A percentile compares a stretch with the other conserved stretches of the same genome.
Evolutionary conservation across 2,797 vertebrate genomes (phyloP).

Genomic region (Pseudochirops corinnae): DNA sequence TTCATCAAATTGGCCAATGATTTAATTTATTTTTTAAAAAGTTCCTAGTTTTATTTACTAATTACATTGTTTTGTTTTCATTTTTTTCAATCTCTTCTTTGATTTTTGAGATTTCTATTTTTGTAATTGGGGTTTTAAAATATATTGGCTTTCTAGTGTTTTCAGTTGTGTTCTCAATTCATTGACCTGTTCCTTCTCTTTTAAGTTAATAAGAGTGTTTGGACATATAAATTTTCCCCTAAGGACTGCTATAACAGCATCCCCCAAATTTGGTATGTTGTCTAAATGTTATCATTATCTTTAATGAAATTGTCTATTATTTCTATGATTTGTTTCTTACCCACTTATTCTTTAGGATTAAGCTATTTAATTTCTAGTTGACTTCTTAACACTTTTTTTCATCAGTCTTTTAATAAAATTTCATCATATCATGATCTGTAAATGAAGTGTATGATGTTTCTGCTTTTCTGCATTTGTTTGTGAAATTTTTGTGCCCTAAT

Average conservation of each 20-base stretch:
- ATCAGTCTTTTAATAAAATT: neutral
- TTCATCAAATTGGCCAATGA: neutral
- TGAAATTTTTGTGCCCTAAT: neutral
- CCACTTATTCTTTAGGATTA: neutral
- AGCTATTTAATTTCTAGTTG: neutral
- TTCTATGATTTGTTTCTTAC: neutral
- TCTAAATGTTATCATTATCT: neutral
- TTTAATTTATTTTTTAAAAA: neutral
- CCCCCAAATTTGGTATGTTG: neutral
- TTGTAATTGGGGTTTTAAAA: neutral
- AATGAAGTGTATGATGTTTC: neutral
- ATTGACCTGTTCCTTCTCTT: neutral
- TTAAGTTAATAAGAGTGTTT: neutral
- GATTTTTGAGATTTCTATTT: neutral
- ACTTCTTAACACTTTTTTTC: neutral
- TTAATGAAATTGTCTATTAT: neutral
- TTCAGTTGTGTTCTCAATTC: neutral
- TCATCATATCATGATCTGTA: neutral
- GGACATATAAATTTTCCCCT: neutral
- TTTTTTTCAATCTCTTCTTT: neutral
- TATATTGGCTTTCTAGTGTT: neutral
- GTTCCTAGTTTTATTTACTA: neutral
- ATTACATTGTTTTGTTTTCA: neutral
- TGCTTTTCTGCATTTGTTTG: neutral
- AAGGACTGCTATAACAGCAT: neutral